Evolutionary conservation across 2,888 invertebrate species (phyloP), one percentile per base, ranked within the genome.

Genomic region (Cephus rjabovi): DNA sequence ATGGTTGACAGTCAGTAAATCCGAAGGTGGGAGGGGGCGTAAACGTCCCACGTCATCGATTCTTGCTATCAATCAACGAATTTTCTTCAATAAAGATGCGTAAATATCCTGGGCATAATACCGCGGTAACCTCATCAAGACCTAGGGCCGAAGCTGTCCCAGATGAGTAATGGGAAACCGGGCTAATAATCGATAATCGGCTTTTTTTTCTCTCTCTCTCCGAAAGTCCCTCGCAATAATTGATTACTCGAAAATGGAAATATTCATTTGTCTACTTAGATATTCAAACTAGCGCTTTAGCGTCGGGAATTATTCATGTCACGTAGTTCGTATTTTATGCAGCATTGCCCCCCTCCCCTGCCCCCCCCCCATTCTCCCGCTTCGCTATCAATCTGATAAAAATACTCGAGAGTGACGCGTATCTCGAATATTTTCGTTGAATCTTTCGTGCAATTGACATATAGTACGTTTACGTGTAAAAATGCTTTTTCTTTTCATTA

Each of bases 251-350:
- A 77, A 56, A 73, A 71, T 75, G 75, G 56, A 73, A 78, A 82
- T 71, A 75, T 73, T 76, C 82, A 80, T 83, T 81, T 79, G 79
- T 81, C 80, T 80, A 80, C 83, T 86, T 82, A 80, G 81, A 82
- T 85, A 86, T 86, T 86, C 85, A 83, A 86, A 85, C 81, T 80
- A 80, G 84, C 79, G 79, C 80, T 82, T 75, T 77, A 86, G 80
- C 82, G 78, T 31, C 31, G 76, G 79, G 88, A 90, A 90, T 90
- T 87, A 90, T 90, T 90, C 90, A 89, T 89, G 88, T 89, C 90
- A 90, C 89, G 90, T 89, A 86, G 85, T 85, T 83, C 83, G 85
- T 85, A 87, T 88, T 90, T 89, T 87, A 88, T 88, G 86, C 85
- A 83, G 83, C 84, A 86, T 88, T 85, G 86, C 81, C 83, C 80